phyloP scores from a whole-genome alignment of 2,888 invertebrate species.

The Branchipolynoe longqiensis region DNA sequence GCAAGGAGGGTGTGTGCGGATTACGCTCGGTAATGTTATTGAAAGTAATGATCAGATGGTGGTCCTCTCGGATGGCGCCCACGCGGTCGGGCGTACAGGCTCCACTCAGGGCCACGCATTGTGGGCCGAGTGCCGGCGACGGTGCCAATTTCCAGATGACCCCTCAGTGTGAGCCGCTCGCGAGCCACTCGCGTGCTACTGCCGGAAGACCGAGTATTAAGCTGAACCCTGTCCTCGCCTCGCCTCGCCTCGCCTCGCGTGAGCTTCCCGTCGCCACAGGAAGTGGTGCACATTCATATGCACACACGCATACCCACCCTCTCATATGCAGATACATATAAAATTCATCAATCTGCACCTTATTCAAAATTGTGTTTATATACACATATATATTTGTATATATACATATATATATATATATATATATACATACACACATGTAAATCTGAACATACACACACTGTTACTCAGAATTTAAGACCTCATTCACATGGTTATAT shows the following conservation, averaged over 20 bases:
- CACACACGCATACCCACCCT: too few relatives aligned
- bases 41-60: conserved; percentile 40
- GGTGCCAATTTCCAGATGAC: conserved; percentile 35
- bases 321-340: too few relatives aligned
- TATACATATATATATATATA: too few relatives aligned
- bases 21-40: conserved; percentile 38
- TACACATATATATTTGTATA: too few relatives aligned
- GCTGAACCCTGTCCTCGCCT: neutral
- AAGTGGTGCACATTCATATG: too few relatives aligned
- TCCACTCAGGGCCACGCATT: neutral
- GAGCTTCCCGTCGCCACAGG: neutral
- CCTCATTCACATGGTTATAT: too few relatives aligned
- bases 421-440: too few relatives aligned
- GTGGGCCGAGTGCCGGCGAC: neutral
- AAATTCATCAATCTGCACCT: too few relatives aligned
- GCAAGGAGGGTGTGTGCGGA: neutral
- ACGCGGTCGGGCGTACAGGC: neutral
- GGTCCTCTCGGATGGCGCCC: neutral
- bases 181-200: neutral
- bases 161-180: neutral
- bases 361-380: too few relatives aligned
- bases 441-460: too few relatives aligned
- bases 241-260: neutral
- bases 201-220: too few relatives aligned
- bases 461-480: too few relatives aligned